Evolutionary conservation across 2,113 vertebrate genomes (phyloP).

Genomic region (Elephantulus edwardii): DNA sequence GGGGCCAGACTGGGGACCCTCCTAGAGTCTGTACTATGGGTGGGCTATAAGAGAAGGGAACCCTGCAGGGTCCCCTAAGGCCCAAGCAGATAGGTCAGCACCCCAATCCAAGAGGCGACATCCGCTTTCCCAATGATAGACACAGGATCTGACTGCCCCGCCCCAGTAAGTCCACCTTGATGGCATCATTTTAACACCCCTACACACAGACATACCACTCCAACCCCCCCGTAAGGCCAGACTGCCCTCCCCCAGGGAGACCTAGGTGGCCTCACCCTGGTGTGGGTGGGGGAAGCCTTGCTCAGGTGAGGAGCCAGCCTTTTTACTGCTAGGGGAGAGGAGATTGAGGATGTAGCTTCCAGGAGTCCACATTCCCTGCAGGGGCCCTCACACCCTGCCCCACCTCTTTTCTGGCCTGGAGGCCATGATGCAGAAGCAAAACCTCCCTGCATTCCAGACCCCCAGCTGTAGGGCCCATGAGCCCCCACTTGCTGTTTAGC

Average conservation of each 20-base stretch:
- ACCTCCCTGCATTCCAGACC: not conserved
- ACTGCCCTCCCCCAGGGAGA: accelerated
- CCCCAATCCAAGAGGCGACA: not conserved
- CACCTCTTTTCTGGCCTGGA: not conserved
- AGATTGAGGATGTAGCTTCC: not conserved
- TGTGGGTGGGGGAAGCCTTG: not conserved
- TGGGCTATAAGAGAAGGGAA: constrained; percentile 12
- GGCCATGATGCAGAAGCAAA: not conserved
- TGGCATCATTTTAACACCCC: not conserved
- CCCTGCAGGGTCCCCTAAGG: not conserved
- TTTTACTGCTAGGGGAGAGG: constrained; percentile 22
- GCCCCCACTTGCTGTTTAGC: not conserved
- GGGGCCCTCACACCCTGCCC: not conserved
- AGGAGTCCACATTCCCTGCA: not conserved
- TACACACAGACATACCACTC: not conserved
- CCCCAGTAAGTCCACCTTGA: not conserved
- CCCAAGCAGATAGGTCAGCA: constrained; percentile 28
- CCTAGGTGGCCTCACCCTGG: accelerated
- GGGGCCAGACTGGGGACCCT: constrained; percentile 40
- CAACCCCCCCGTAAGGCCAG: not conserved
- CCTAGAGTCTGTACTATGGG: not conserved
- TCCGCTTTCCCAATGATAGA: not conserved
- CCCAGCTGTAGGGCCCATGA: not conserved
- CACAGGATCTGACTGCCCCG: not conserved
- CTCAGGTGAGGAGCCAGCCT: not conserved